Evolutionary conservation across 2,797 vertebrate species (phyloP), one percentile per base, ranked within the genome.

Genomic region (Lithobates pipiens): DNA sequence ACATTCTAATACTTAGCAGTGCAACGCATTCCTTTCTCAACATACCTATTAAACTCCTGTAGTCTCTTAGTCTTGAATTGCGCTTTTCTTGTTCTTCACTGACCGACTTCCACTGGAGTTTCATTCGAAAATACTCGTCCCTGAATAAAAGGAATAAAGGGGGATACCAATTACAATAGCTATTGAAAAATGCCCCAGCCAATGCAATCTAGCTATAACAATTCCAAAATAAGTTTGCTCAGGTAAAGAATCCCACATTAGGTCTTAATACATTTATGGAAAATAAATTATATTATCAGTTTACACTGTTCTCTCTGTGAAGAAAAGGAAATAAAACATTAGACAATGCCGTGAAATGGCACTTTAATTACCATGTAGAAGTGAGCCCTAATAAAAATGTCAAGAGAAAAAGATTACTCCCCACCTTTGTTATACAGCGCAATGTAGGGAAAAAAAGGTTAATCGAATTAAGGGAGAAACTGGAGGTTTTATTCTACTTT

Each of bases 81-180:
- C 97, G 96, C 87, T 95, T 97, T 92, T 99, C 98, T 89, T 98
- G 98, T 79, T 99, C 97, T 89, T 98, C 96, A 0, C 97, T 99
- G 75, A 99, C 93, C 0, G 98, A 99, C 77, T 99, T 99, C 98
- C 98, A 99, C 91, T 99, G 98, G 44, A 99, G 95, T 91, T 99
- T 99, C 98, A 99, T 99, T 91, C 95, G 95, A 93, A 99, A 99
- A 93, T 99, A 99, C 76, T 99, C 98, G 16, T 99, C 97, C 15
- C 98, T 99, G 88, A 72, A 92, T 65, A 61, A 46, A 54, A 69
- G 13, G 46, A 65, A 15, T 65, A 36, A n/a, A n/a, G 21, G 10
- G 27, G 27, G 27, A 75, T 54, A 61, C 11, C 50, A 81, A 81
- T 81, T 81, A 81, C 54, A 81, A 63, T 63, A 63, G 57, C 57